These are phyloP conservation scores for Cygnus olor DNA, from an alignment of 2,797 vertebrate genomes.

Conservation along the genomic window DNA sequence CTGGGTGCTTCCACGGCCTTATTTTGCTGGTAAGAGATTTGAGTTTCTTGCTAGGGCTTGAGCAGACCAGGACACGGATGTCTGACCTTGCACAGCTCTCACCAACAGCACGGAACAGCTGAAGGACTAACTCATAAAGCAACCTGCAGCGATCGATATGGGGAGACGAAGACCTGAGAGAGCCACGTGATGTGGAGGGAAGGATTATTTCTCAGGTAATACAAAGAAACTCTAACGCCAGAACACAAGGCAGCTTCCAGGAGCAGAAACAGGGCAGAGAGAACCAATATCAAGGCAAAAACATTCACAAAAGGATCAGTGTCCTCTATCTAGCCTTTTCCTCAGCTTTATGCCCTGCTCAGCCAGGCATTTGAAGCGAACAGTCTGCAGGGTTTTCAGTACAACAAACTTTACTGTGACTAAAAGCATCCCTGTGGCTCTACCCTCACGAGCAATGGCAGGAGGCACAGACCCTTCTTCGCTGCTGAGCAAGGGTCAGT, in stretches of 20 bases:
- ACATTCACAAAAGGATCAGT: neutral
- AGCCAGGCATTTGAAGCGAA: neutral
- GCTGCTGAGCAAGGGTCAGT: neutral
- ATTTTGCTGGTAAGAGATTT: neutral
- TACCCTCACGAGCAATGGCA: neutral
- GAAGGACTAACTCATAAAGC: conserved; percentile 22
- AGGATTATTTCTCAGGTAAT: conserved; percentile 37
- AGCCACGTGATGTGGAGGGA: conserved; percentile 12
- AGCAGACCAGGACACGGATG: neutral
- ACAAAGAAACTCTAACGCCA: conserved; percentile 1
- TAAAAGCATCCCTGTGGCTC: neutral
- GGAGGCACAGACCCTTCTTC: neutral
- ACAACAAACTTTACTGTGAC: neutral
- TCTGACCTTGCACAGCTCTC: neutral
- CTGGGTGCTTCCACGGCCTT: accelerated
- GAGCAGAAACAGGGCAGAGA: neutral
- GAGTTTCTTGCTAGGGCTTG: neutral
- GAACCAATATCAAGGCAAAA: neutral
- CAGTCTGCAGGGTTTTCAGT: neutral
- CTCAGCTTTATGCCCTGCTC: neutral
- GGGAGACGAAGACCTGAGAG: conserved; percentile 13
- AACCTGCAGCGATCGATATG: neutral
- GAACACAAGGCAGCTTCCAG: neutral
- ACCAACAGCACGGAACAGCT: neutral
- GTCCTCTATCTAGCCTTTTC: accelerated